These are phyloP conservation scores for Prorops nasuta DNA, from an alignment of 1,140 invertebrate species.

Conservation along the genomic window DNA sequence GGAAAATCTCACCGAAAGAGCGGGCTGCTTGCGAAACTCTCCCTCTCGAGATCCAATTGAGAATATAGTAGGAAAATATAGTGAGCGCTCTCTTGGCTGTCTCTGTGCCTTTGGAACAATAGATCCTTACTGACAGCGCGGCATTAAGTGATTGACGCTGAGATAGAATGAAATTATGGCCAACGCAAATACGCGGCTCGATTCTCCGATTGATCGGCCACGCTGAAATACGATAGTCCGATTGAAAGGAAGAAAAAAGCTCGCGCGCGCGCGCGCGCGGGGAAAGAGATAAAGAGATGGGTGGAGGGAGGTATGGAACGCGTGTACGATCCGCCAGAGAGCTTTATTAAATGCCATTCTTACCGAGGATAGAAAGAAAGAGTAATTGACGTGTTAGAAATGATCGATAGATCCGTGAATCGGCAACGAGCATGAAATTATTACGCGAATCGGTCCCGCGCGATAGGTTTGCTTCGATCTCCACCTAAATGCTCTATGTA, in stretches of 20 bases:
- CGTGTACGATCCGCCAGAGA: too few relatives aligned
- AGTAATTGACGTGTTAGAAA: background rate
- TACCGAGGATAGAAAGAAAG: background rate
- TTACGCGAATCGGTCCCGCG: background rate
- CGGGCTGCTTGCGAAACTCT: slow-evolving; percentile 22
- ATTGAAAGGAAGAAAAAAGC: background rate
- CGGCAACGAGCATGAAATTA: background rate
- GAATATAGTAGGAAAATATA: too few relatives aligned
- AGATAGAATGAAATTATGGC: background rate
- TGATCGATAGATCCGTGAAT: background rate
- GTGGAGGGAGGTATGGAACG: too few relatives aligned
- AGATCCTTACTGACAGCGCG: background rate
- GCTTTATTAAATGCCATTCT: background rate
- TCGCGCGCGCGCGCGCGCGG: background rate
- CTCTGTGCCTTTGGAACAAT: too few relatives aligned
- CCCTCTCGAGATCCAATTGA: too few relatives aligned
- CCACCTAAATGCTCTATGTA: background rate
- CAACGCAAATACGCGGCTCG: background rate
- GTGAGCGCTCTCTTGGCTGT: too few relatives aligned
- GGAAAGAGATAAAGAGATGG: too few relatives aligned
- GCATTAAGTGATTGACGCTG: background rate
- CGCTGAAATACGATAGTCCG: background rate
- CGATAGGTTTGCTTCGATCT: background rate
- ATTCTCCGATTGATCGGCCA: too few relatives aligned
- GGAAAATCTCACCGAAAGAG: slow-evolving; percentile 21